Conservation (phyloP, 2,888 invertebrate species). For the Platypus cylindrus region DNA sequence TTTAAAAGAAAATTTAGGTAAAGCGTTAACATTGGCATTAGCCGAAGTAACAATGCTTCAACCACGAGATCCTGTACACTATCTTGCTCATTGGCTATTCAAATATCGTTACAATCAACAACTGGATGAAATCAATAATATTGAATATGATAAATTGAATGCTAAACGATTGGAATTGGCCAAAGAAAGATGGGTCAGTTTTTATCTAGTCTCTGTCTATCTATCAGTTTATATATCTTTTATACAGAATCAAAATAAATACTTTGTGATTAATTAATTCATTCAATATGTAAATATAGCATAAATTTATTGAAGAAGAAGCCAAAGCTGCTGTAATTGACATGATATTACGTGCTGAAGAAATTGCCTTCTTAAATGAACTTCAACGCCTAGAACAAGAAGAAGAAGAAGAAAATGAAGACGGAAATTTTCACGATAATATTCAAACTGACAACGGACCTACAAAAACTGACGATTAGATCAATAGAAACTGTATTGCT, state of each 20-base stretch:
- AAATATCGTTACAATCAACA: slow-evolving; percentile 38
- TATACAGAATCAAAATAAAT: neutral
- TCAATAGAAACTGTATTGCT: neutral
- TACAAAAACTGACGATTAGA: slow-evolving; percentile 4
- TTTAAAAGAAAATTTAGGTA: slow-evolving; percentile 30
- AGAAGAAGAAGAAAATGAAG: slow-evolving; percentile 21
- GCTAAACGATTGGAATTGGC: slow-evolving; percentile 28
- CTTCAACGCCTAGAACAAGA: slow-evolving; percentile 25
- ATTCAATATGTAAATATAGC: slow-evolving; percentile 18
- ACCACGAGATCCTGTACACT: slow-evolving; percentile 38
- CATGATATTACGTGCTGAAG: slow-evolving; percentile 29
- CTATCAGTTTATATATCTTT: neutral
- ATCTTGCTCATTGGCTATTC: slow-evolving; percentile 38
- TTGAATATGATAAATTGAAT: slow-evolving; percentile 28
- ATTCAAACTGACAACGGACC: slow-evolving; percentile 24
- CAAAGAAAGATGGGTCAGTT: slow-evolving; percentile 27
- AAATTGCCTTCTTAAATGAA: slow-evolving; percentile 26
- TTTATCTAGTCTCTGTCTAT: no score
- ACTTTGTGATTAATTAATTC: neutral
- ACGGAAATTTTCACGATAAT: slow-evolving; percentile 25
- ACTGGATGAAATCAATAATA: slow-evolving; percentile 24
- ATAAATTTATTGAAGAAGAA: slow-evolving; percentile 28
- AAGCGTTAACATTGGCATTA: slow-evolving; percentile 33
- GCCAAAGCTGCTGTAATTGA: slow-evolving; percentile 29
- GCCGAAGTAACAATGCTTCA: slow-evolving; percentile 36